Conservation (phyloP, 2,113 vertebrate species). For the Ictalurus punctatus region DNA sequence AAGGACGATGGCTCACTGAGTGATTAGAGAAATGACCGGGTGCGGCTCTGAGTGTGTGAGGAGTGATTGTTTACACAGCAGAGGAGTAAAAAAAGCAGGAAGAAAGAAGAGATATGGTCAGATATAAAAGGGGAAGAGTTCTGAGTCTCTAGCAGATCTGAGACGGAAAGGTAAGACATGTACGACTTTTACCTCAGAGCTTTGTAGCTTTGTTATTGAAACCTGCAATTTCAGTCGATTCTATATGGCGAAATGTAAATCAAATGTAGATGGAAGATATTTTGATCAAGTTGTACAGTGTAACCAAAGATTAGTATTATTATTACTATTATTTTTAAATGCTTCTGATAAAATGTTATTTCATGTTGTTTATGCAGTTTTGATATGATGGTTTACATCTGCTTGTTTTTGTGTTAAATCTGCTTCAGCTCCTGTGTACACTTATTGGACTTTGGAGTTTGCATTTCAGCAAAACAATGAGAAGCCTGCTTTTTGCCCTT, state of each 20-base stretch:
- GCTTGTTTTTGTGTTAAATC: neutral
- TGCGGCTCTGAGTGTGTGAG: neutral
- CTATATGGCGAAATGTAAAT: neutral
- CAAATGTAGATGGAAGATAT: neutral
- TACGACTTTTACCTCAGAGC: neutral
- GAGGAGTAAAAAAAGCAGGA: neutral
- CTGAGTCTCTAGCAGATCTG: conserved; percentile 24
- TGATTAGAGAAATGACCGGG: conserved; percentile 23
- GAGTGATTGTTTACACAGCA: conserved; percentile 14
- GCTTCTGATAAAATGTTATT: neutral
- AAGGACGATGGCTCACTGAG: neutral
- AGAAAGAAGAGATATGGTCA: conserved; percentile 38
- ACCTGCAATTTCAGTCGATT: neutral
- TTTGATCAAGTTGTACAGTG: neutral
- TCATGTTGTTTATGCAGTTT: neutral
- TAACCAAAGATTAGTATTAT: neutral
- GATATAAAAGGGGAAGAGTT: conserved; percentile 49
- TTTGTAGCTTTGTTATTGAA: neutral
- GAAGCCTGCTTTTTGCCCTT: conserved; percentile 62
- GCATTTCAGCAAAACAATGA: conserved; percentile 63
- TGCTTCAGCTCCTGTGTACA: neutral
- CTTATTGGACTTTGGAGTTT: neutral
- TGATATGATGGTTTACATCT: neutral
- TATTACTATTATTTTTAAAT: neutral
- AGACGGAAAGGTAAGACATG: conserved; percentile 55